Percentiles rank a stretch among this genome's conserved stretches.
phyloP scores from a whole-genome alignment of 2,797 vertebrate genomes.

The Heliangelus exortis region DNA sequence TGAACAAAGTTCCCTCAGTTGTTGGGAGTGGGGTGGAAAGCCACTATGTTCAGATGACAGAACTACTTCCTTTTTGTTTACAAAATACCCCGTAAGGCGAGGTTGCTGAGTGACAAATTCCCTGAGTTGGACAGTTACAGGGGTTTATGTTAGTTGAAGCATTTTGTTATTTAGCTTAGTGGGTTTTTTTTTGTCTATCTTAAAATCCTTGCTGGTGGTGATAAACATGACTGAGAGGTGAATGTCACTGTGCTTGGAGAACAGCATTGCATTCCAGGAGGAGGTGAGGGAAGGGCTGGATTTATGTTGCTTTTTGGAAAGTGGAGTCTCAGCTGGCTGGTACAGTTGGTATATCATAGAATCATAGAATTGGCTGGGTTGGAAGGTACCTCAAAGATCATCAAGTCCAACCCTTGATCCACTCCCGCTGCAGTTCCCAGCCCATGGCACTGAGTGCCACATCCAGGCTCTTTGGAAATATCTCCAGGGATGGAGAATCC shows the following conservation, averaged over 20 bases:
- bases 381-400: too few relatives aligned
- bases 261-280: rapidly evolving
- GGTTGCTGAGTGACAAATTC: background rate
- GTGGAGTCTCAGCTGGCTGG: background rate
- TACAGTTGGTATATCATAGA: background rate
- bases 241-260: background rate
- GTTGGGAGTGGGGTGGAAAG: background rate
- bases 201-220: background rate
- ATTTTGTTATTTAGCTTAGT: background rate
- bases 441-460: too few relatives aligned
- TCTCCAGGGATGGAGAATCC: too few relatives aligned
- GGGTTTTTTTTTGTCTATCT: background rate
- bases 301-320: background rate
- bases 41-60: background rate
- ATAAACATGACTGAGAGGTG: background rate
- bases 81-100: background rate
- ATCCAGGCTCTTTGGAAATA: too few relatives aligned
- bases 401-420: too few relatives aligned
- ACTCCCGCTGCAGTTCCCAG: too few relatives aligned
- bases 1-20: background rate
- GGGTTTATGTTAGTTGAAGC: background rate
- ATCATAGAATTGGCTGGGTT: too few relatives aligned
- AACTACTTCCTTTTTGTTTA: background rate
- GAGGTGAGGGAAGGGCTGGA: background rate
- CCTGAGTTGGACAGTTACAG: background rate